Conservation (phyloP, 2,113 vertebrate species). For the Nibea albiflora region DNA sequence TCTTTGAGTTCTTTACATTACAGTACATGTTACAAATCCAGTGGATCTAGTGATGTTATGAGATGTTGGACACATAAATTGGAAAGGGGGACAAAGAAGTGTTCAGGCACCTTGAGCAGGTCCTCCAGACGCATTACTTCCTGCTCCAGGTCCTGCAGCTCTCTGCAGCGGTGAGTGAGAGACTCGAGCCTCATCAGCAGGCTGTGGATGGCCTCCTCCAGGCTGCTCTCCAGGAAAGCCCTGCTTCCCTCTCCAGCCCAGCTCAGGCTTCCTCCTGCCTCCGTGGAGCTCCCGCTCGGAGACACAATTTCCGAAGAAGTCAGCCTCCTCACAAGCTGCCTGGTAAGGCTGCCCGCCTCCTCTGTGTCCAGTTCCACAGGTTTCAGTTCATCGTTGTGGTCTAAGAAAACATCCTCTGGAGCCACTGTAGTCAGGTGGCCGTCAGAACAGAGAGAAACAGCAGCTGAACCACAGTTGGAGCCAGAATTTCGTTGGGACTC, state of each 20-base stretch:
- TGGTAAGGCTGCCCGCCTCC: slow-evolving; percentile 91
- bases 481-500: slow-evolving; percentile 74
- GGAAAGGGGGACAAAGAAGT: not conserved
- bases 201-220: slow-evolving; percentile 94
- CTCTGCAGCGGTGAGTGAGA: slow-evolving; percentile 91
- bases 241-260: slow-evolving; percentile 89
- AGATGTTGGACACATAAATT: not conserved
- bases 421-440: slow-evolving; percentile 68
- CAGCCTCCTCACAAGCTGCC: slow-evolving; percentile 95
- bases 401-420: slow-evolving; percentile 83
- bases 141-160: slow-evolving; percentile 95
- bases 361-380: slow-evolving; percentile 95
- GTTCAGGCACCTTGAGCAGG: slow-evolving; percentile 89
- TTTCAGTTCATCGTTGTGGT: slow-evolving; percentile 88
- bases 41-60: not conserved
- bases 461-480: slow-evolving; percentile 68
- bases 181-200: slow-evolving; percentile 91
- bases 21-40: not conserved
- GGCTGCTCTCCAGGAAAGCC: slow-evolving; percentile 89
- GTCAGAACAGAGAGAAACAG: slow-evolving; percentile 74
- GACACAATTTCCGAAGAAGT: slow-evolving; percentile 87
- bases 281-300: slow-evolving; percentile 14
- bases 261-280: slow-evolving; percentile 77
- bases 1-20: not conserved
- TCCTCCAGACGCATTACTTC: slow-evolving; percentile 95